Evolutionary conservation across 1,140 invertebrate genomes (phyloP).

Genomic region (Papilio polyxenes): DNA sequence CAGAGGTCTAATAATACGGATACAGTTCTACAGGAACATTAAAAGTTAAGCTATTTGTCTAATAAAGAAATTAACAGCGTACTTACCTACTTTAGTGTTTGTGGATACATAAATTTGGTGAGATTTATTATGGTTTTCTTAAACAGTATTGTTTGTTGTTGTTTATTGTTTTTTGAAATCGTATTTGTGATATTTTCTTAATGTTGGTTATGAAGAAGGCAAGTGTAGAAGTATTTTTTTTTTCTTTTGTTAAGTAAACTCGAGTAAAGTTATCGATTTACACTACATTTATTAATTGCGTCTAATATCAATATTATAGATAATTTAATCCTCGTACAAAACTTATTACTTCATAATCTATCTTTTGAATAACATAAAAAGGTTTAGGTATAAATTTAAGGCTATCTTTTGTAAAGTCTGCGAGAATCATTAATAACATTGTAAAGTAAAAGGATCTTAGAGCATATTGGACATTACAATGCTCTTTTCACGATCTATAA

Average conservation of each 20-base stretch:
- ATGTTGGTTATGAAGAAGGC: too few species aligned
- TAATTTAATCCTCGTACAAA: not conserved
- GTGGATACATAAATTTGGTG: not conserved
- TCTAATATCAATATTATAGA: too few species aligned
- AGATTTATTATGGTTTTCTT: constrained; percentile 9
- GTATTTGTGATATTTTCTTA: not conserved
- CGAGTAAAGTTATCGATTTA: too few species aligned
- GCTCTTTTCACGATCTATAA: not conserved
- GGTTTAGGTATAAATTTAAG: not conserved
- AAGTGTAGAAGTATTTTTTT: too few species aligned
- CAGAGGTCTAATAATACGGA: constrained; percentile 7
- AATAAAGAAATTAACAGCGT: constrained; percentile 19
- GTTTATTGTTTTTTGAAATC: not conserved
- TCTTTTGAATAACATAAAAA: not conserved
- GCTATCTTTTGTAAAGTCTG: not conserved
- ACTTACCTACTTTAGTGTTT: constrained; percentile 1
- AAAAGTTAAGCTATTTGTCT: constrained; percentile 37
- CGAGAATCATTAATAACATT: constrained; percentile 10
- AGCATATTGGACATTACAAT: not conserved
- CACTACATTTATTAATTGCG: too few species aligned
- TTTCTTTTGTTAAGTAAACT: too few species aligned
- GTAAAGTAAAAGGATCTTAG: not conserved
- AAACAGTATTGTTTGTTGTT: too few species aligned
- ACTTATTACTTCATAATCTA: not conserved
- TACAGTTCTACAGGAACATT: constrained; percentile 22